These are phyloP conservation scores for Scelioninae gen. 1 DNA, from an alignment of 2,888 invertebrate species.

Conservation along the genomic window DNA sequence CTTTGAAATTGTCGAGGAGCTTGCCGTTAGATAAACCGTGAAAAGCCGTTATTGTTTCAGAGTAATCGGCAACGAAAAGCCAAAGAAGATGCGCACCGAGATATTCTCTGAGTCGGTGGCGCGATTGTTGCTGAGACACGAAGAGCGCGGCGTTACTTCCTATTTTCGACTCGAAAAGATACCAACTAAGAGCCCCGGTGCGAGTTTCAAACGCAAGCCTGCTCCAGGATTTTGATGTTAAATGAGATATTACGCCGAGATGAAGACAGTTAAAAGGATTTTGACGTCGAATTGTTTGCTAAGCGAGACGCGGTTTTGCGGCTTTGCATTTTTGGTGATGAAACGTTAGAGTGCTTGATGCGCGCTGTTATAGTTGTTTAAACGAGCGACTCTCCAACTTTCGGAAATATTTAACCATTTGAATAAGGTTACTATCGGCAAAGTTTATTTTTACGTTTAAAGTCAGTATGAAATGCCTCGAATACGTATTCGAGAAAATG, in stretches of 20 bases:
- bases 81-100: slow-evolving; percentile 45
- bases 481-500: background rate
- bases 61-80: slow-evolving; percentile 56
- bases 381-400: slow-evolving; percentile 10
- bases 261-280: slow-evolving; percentile 37
- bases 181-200: too few species aligned
- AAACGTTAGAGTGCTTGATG: too few species aligned
- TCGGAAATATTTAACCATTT: background rate
- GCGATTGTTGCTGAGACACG: slow-evolving; percentile 37
- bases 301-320: background rate
- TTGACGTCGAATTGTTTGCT: slow-evolving; percentile 32
- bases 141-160: slow-evolving; percentile 35
- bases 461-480: background rate
- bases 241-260: slow-evolving; percentile 48
- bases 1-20: slow-evolving; percentile 48
- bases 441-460: background rate
- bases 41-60: slow-evolving; percentile 63
- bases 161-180: slow-evolving; percentile 39
- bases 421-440: background rate
- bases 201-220: too few species aligned
- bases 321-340: slow-evolving; percentile 32
- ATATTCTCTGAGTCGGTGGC: too few species aligned
- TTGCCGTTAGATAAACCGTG: slow-evolving; percentile 59
- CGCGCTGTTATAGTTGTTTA: slow-evolving; percentile 27
- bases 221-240: slow-evolving; percentile 36